Evolutionary conservation across 2,113 vertebrate species (phyloP).

Genomic region (Raja brachyura): DNA sequence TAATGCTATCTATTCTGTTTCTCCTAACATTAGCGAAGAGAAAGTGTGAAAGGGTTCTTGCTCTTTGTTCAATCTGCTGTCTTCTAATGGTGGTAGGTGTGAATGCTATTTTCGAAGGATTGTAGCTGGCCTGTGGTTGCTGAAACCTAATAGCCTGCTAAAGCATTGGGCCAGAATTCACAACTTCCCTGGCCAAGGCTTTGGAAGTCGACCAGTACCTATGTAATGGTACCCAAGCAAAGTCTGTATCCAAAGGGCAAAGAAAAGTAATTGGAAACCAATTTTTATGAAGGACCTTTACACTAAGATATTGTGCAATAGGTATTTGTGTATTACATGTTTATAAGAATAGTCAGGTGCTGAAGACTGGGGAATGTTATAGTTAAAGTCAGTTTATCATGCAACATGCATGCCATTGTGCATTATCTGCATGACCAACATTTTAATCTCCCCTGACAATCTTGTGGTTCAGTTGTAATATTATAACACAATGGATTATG

Average conservation of each 20-base stretch:
- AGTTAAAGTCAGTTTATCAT: neutral
- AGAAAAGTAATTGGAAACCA: neutral
- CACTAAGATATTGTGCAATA: neutral
- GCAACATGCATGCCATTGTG: neutral
- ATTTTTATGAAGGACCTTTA: neutral
- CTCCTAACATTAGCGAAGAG: neutral
- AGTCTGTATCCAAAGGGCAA: neutral
- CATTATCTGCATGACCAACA: neutral
- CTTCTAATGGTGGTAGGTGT: neutral
- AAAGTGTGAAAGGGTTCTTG: neutral
- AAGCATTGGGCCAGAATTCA: neutral
- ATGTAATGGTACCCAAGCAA: neutral
- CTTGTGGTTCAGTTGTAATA: neutral
- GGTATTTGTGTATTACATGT: neutral
- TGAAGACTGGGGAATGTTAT: neutral
- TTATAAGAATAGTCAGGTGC: neutral
- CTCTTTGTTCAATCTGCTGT: neutral
- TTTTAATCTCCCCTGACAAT: neutral
- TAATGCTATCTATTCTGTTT: neutral
- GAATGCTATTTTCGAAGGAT: neutral
- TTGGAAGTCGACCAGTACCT: neutral
- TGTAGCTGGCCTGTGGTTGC: neutral
- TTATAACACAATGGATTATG: neutral
- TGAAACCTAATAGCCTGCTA: neutral
- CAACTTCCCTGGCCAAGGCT: neutral